Conservation (phyloP, 2,113 vertebrate genomes). For the Coracopsis vasa region DNA sequence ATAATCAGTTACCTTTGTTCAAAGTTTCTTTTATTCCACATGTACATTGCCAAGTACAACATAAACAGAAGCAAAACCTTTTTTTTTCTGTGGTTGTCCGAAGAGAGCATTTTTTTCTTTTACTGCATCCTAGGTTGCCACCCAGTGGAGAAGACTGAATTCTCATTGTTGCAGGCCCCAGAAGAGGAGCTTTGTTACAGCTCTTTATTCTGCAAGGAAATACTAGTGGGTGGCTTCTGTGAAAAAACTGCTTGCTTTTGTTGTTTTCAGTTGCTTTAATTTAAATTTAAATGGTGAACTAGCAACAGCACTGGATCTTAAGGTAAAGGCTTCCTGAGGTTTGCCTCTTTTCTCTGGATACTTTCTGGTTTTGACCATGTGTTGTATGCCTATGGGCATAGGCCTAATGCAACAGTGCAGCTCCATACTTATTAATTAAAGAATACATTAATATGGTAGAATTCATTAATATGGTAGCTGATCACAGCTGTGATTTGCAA, state of each 20-base stretch:
- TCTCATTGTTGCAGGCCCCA: background rate
- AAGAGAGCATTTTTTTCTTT: background rate
- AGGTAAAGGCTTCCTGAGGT: background rate
- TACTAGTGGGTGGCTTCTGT: background rate
- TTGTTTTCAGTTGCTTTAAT: background rate
- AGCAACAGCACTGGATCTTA: background rate
- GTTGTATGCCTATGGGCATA: background rate
- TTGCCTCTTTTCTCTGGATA: background rate
- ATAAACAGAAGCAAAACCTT: background rate
- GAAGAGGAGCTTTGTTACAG: background rate
- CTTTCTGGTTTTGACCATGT: background rate
- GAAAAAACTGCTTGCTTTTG: background rate
- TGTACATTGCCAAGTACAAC: background rate
- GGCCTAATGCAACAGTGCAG: no score
- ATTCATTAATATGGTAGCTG: background rate
- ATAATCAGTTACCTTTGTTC: background rate
- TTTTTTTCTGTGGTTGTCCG: background rate
- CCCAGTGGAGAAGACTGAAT: constrained; percentile 64
- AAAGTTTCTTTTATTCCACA: background rate
- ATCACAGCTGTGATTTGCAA: background rate
- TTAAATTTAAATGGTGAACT: background rate
- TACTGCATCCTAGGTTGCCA: constrained; percentile 69
- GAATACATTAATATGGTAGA: background rate
- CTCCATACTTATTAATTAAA: background rate
- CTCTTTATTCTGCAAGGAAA: background rate